Conservation (phyloP, 2,113 vertebrate species). For the Dicentrarchus labrax region DNA sequence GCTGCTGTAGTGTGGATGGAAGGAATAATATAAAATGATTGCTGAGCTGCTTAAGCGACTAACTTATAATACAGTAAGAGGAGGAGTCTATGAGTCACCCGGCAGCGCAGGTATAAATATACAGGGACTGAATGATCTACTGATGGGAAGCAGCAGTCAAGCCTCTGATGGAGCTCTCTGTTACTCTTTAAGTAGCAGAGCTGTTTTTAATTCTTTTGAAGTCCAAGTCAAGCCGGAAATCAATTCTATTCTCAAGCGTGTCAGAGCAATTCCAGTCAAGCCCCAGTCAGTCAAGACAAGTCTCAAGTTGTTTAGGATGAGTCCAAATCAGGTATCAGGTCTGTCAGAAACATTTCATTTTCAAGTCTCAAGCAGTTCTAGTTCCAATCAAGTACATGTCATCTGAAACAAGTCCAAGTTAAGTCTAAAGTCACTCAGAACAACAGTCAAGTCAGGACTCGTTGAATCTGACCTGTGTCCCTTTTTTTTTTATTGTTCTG, state of each 20-base stretch:
- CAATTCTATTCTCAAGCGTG: too few species aligned
- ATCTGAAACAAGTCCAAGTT: background rate
- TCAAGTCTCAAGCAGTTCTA: too few species aligned
- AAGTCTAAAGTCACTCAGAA: background rate
- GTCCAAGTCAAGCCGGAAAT: background rate
- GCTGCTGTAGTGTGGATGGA: slow-evolving; percentile 14
- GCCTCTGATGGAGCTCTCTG: background rate
- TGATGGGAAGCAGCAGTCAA: slow-evolving; percentile 35
- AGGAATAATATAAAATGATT: background rate
- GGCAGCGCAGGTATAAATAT: slow-evolving; percentile 39
- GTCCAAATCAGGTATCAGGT: too few species aligned
- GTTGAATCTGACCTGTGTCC: background rate
- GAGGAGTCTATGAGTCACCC: slow-evolving; percentile 30
- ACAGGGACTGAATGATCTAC: slow-evolving; percentile 27
- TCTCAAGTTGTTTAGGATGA: background rate
- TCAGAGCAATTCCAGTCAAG: background rate
- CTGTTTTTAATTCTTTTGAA: background rate
- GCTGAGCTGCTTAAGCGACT: slow-evolving; percentile 18
- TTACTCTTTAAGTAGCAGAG: background rate
- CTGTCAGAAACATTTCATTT: too few species aligned
- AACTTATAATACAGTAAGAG: slow-evolving; percentile 33
- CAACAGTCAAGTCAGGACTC: background rate
- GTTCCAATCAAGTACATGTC: too few species aligned
- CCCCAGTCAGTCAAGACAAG: background rate
- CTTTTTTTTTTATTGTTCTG: too few species aligned